Evolutionary conservation across 2,113 vertebrate genomes (phyloP), one percentile per base, ranked within the genome.

Genomic region (Hucho hucho): DNA sequence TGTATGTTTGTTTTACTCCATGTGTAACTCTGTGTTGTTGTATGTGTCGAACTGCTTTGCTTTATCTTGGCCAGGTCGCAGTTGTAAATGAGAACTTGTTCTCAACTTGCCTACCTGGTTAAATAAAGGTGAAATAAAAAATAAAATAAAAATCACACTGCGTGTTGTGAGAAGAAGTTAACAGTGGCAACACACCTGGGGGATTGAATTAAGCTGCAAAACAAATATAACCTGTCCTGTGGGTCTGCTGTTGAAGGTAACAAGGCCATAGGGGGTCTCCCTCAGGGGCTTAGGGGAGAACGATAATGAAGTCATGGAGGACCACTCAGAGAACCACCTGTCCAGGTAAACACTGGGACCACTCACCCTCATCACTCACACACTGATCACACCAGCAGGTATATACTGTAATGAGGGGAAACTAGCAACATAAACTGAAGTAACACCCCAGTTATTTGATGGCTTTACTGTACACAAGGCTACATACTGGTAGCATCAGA

Each of bases 271-370:
- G 66, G 12, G 0, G 58, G 5, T 61, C 9, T 73, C 76, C 58
- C 7, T 76, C 46, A 6, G 37, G 3, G 76, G 78, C 37, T 61
- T 58, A 0, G 9, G 13, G 9, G 1, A 28, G 68, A 64, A 63
- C 43, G 80, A 88, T 87, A 89, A 89, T 84, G 83, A 89, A 82
- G 83, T 78, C 88, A 84, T 22, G 37, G 49, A 83, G 80, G 84
- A 82, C 61, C 7, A 6, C 56, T 78, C 53, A 74, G 25, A 3
- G 47, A 77, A 69, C 67, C 73, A 26, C 0, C 20, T 46, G 6
- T 1, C 43, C 67, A 66, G 70, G 79, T 80, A 83, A 86, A 84
- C 78, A 81, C 69, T 25, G 59, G 32, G 5, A 18, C 71, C 16
- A 22, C 64, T 75, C 64, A 65, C 70, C 18, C 64, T 66, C 64